Evolutionary conservation across 92 coral and sea anemone genomes (phyloP).

Genomic region (Diadumene lineata): DNA sequence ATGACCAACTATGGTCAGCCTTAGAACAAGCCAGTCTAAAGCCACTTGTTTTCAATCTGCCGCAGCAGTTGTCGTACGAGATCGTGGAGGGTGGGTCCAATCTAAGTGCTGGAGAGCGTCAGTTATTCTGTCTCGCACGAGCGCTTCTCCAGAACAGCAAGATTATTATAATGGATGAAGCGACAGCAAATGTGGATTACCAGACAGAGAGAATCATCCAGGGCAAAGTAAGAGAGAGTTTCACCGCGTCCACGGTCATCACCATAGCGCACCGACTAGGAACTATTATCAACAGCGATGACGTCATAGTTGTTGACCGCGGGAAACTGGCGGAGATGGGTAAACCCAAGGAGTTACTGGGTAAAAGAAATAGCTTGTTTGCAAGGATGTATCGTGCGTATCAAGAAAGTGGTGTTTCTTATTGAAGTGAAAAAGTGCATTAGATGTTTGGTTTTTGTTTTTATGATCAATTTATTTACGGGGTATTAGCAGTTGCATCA

Average conservation of each 20-base stretch:
- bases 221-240: conserved; percentile 35
- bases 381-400: conserved; percentile 42
- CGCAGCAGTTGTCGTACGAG: conserved; percentile 24
- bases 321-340: conserved; percentile 47
- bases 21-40: conserved; percentile 48
- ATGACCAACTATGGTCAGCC: conserved; percentile 39
- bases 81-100: conserved; percentile 39
- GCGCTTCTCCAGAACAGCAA: conserved; percentile 36
- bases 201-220: conserved; percentile 44
- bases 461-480: too few species aligned
- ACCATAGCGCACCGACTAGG: conserved; percentile 49
- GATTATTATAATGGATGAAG: conserved; percentile 45
- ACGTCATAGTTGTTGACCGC: conserved; percentile 29
- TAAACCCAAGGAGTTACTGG: conserved; percentile 14
- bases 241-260: conserved; percentile 31
- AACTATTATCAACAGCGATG: conserved; percentile 40
- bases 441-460: too few species aligned
- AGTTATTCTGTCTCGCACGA: conserved; percentile 42
- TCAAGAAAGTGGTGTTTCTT: conserved; percentile 44
- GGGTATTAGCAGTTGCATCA: too few species aligned
- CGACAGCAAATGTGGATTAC: conserved; percentile 41
- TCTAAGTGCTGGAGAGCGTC: conserved; percentile 47
- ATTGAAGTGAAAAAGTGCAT: too few species aligned
- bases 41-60: conserved; percentile 29
- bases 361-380: conserved; percentile 27